These are phyloP conservation scores for Choloepus hoffmanni DNA, from an alignment of 2,113 vertebrate species.

Conservation along the genomic window DNA sequence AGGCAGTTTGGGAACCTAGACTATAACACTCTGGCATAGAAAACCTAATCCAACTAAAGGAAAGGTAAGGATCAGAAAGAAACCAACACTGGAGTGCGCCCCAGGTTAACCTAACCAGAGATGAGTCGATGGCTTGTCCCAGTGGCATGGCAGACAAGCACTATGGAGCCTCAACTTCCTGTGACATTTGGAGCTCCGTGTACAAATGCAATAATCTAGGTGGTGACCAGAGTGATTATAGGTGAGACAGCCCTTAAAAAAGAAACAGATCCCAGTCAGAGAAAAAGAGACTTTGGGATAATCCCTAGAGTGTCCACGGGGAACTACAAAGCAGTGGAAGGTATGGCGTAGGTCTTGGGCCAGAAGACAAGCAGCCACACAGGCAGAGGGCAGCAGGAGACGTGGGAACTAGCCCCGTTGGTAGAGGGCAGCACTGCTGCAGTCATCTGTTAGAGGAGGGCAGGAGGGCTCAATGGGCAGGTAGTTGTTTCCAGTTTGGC, in stretches of 20 bases:
- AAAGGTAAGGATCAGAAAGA: background rate
- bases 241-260: background rate
- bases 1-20: background rate
- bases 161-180: background rate
- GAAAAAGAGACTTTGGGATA: background rate
- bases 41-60: background rate
- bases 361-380: slow-evolving; percentile 54
- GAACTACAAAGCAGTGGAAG: background rate
- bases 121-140: background rate
- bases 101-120: background rate
- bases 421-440: background rate
- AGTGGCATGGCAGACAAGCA: background rate
- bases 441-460: background rate
- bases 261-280: background rate
- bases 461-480: background rate
- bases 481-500: background rate
- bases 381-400: slow-evolving; percentile 42
- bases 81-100: background rate
- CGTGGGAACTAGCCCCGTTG: background rate
- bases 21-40: background rate
- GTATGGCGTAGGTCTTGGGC: background rate
- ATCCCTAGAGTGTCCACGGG: background rate
- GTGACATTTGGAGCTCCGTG: background rate
- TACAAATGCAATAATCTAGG: background rate
- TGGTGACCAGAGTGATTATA: background rate